Conservation (phyloP, 2,113 vertebrate species). For the Neodontobutis hainanensis region DNA sequence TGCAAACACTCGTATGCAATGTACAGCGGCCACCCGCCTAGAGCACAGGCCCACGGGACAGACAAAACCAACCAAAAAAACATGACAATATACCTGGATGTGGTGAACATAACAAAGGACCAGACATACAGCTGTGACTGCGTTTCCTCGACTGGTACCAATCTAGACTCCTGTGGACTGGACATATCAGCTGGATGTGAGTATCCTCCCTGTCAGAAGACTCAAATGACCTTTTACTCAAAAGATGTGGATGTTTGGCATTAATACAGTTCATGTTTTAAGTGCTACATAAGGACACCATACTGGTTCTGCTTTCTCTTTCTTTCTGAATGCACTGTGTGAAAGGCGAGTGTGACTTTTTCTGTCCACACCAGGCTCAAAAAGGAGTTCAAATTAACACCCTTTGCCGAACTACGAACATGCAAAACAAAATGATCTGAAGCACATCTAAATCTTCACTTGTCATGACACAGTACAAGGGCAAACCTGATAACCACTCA, state of each 20-base stretch:
- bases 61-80: slow-evolving; percentile 38
- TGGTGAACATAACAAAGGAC: slow-evolving; percentile 57
- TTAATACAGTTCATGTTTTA: no score
- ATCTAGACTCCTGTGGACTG: slow-evolving; percentile 69
- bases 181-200: slow-evolving; percentile 77
- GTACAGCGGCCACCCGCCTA: background rate
- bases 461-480: background rate
- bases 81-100: slow-evolving; percentile 38
- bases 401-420: background rate
- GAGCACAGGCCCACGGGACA: background rate
- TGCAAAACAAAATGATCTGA: background rate
- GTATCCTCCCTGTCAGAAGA: slow-evolving; percentile 32
- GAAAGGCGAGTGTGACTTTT: background rate
- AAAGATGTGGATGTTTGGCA: no score
- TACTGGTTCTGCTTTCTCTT: slow-evolving; percentile 46
- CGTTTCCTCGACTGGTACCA: no score
- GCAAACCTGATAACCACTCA: background rate
- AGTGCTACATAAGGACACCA: background rate
- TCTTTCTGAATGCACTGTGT: background rate
- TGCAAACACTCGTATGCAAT: slow-evolving; percentile 27
- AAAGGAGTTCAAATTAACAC: background rate
- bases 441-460: background rate
- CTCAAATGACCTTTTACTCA: no score
- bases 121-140: slow-evolving; percentile 70
- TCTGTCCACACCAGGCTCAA: slow-evolving; percentile 15